Evolutionary conservation across 2,113 vertebrate genomes (phyloP).

Genomic region (Pardalotus punctatus): DNA sequence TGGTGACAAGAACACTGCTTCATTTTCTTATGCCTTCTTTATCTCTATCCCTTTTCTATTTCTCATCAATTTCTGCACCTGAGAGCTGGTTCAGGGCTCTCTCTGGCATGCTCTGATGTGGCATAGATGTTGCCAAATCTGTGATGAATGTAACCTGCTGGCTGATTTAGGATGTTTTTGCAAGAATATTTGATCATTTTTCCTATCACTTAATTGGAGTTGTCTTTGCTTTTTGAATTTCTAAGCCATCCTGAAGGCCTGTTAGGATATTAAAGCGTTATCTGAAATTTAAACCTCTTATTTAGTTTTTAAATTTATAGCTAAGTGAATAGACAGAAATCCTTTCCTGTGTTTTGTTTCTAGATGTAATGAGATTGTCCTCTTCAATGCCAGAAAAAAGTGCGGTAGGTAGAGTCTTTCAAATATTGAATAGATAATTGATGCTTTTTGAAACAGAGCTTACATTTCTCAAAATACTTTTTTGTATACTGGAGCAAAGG

Average conservation of each 20-base stretch:
- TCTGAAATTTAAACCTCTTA: not conserved
- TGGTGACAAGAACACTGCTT: not conserved
- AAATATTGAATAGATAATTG: not conserved
- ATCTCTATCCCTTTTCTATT: not conserved
- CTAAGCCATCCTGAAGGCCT: not conserved
- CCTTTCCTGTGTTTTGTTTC: constrained; percentile 35
- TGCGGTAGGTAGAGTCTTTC: constrained; percentile 65
- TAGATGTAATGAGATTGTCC: constrained; percentile 82
- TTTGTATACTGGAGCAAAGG: not conserved
- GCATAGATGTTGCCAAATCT: not conserved
- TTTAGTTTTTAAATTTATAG: not conserved
- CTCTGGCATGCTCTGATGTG: not conserved
- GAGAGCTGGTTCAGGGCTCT: not conserved
- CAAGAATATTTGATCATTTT: not conserved
- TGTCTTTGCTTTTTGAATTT: not conserved
- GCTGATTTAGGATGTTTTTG: not conserved
- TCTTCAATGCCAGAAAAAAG: constrained; percentile 79
- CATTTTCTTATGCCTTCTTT: not conserved
- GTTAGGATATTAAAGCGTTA: not conserved
- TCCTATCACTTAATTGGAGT: not conserved
- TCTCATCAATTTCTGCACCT: not conserved
- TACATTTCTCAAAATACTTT: not conserved
- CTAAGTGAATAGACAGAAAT: not conserved
- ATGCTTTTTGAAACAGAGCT: not conserved
- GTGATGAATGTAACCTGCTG: not conserved